A percentile compares a stretch with the other conserved stretches of the same genome.
Conservation (phyloP, 2,888 invertebrate genomes). For the Hirtodrosophila trivittata region DNA sequence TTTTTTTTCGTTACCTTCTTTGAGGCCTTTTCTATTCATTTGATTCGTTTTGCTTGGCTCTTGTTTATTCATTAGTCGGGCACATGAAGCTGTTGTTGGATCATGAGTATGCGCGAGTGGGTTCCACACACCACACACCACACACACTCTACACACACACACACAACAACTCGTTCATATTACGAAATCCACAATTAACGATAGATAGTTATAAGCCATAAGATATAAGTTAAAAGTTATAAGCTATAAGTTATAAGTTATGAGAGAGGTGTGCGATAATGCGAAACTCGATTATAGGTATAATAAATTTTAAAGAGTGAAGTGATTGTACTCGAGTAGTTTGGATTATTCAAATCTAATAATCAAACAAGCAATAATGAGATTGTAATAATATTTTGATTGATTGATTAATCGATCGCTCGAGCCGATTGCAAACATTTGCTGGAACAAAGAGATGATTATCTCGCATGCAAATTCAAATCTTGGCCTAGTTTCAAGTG, state of each 20-base stretch:
- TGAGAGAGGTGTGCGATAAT: slow-evolving; percentile 1
- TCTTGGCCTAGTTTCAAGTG: slow-evolving; percentile 26
- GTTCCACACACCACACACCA: slow-evolving; percentile 1
- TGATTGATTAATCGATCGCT: slow-evolving; percentile 2
- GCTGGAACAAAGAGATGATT: slow-evolving; percentile 3
- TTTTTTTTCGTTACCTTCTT: slow-evolving; percentile 9
- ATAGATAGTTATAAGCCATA: slow-evolving; percentile 4
- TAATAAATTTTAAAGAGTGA: not conserved
- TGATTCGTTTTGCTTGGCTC: slow-evolving; percentile 34
- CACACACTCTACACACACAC: too few species aligned
- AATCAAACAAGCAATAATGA: not conserved
- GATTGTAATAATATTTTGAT: slow-evolving; percentile 14
- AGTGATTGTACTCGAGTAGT: slow-evolving; percentile 15
- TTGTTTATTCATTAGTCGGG: slow-evolving; percentile 55
- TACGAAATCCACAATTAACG: slow-evolving; percentile 28
- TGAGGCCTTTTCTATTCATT: slow-evolving; percentile 17
- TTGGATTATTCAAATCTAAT: not conserved
- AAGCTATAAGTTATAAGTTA: not conserved
- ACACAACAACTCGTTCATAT: slow-evolving; percentile 1
- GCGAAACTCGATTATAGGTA: not conserved
- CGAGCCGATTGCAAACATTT: too few species aligned
- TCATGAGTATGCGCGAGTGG: slow-evolving; percentile 19
- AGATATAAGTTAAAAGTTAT: not conserved
- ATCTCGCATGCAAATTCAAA: slow-evolving; percentile 18
- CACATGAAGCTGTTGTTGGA: slow-evolving; percentile 22